phyloP scores from a whole-genome alignment of 2,113 vertebrate genomes.

The Menura novaehollandiae region DNA sequence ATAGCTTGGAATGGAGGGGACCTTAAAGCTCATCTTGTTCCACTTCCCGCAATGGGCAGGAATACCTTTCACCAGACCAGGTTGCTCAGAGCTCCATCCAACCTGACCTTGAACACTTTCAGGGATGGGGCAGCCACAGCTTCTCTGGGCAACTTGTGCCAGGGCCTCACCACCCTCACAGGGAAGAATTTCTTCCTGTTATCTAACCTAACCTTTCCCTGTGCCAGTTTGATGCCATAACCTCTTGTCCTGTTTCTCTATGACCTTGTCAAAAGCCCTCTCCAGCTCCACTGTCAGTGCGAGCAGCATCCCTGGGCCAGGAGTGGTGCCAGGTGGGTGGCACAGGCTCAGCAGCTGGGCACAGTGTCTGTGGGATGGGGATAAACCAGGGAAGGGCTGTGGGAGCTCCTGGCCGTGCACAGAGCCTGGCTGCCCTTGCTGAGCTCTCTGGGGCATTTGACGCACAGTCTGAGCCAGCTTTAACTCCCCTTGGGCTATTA shows the following conservation, averaged over 20 bases:
- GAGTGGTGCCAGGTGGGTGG: not conserved
- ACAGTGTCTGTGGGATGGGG: not conserved
- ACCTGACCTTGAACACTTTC: not conserved
- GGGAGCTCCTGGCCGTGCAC: not conserved
- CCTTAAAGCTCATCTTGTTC: not conserved
- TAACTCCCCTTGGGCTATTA: not conserved
- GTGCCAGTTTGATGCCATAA: not conserved
- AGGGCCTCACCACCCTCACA: not conserved
- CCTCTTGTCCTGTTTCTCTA: not conserved
- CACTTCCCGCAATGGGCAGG: not conserved
- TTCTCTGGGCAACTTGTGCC: not conserved
- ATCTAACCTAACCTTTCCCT: not conserved
- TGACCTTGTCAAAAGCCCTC: not conserved
- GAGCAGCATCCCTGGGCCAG: not conserved
- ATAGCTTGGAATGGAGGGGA: not conserved
- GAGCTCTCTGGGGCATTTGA: not conserved
- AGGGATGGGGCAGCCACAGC: not conserved
- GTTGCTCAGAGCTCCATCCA: rapidly evolving
- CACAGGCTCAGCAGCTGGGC: not conserved
- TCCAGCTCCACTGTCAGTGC: not conserved
- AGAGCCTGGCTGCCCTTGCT: not conserved
- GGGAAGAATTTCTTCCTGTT: not conserved
- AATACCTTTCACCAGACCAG: not conserved
- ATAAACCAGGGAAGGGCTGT: not conserved
- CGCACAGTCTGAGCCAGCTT: not conserved